Evolutionary conservation across 2,888 invertebrate species (phyloP), one percentile per base, ranked within the genome.

Genomic region (Amphipyra tragopoginis): DNA sequence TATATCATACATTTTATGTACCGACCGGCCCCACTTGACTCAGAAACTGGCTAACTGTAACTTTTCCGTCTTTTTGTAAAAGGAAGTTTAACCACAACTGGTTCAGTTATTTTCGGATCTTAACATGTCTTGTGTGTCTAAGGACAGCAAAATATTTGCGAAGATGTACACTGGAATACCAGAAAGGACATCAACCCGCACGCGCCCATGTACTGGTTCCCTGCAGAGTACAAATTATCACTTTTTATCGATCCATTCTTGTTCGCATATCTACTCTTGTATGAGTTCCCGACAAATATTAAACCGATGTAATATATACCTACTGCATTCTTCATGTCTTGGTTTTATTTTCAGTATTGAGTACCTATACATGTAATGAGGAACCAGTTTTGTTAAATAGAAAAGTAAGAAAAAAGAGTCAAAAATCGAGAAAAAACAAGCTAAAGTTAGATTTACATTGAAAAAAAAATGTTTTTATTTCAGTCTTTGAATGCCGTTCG

Each of bases 61-160:
- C 40, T 39, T 54, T 54, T 71, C 11, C 44, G 4, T 58, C 11
- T 44, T 65, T 47, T 60, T 47, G 29, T 7, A 0, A 36, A 40
- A 49, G 21, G 13, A 38, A 34, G 14, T 29, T 39, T 21, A 26
- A 5, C 8, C 40, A 11, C 15, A 58, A 72, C 60, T 60, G 52
- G 67, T 58, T 63, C 34, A 40, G 60, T 66, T 74, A 72, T 56
- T 63, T 60, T 58, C 58, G 47, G 7, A 45, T 13, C 14, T 13
- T 15, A 38, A 39, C 8, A 34, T 14, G 14, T 34, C 8, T n/a
- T 40, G 38, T 48, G 44, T 29, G 39, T 9, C 0, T 2, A 14
- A n/a, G 4, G n/a, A 26, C 10, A 42, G 33, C 34, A 50, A 29
- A 59, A 47, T 49, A n/a, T 39, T 34, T 29, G n/a, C 38, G 42